These are phyloP conservation scores for Acropora yongei DNA, from an alignment of 64 coral and sea anemone genomes.

Conservation along the genomic window DNA sequence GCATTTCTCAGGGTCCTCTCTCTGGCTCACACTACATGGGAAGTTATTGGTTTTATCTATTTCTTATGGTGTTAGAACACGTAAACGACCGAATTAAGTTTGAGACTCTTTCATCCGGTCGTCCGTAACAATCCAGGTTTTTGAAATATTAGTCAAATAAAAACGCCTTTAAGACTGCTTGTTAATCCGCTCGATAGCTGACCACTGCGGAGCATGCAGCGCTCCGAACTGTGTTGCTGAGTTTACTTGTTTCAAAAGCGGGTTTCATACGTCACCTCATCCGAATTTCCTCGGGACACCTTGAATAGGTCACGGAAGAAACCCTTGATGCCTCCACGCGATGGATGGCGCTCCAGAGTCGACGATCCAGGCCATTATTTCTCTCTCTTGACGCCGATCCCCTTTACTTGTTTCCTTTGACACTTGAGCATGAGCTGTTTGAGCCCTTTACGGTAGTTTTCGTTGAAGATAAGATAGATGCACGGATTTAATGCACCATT, in stretches of 20 bases:
- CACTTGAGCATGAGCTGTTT: background rate
- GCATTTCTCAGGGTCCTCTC: too few species aligned
- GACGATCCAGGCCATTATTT: slow-evolving; percentile 26
- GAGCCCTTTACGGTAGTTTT: slow-evolving; percentile 46
- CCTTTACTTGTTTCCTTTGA: background rate
- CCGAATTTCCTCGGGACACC: background rate
- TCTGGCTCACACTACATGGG: too few species aligned
- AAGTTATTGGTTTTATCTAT: too few species aligned
- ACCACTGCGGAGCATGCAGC: too few species aligned
- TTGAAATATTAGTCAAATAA: too few species aligned
- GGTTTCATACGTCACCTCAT: slow-evolving; percentile 25
- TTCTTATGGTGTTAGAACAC: too few species aligned
- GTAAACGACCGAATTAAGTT: too few species aligned
- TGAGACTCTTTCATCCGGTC: too few species aligned
- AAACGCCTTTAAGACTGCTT: too few species aligned
- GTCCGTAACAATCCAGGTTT: too few species aligned
- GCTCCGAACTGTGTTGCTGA: too few species aligned
- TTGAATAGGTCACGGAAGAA: slow-evolving; percentile 28
- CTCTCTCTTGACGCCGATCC: background rate
- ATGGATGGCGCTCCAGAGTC: slow-evolving; percentile 31
- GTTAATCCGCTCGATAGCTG: too few species aligned
- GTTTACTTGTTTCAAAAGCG: slow-evolving; percentile 1
- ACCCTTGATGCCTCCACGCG: slow-evolving; percentile 24
- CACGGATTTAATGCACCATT: slow-evolving; percentile 86
- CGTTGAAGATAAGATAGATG: slow-evolving; percentile 79